Evolutionary conservation across 2,113 vertebrate species (phyloP).

Genomic region (Tyto alba): DNA sequence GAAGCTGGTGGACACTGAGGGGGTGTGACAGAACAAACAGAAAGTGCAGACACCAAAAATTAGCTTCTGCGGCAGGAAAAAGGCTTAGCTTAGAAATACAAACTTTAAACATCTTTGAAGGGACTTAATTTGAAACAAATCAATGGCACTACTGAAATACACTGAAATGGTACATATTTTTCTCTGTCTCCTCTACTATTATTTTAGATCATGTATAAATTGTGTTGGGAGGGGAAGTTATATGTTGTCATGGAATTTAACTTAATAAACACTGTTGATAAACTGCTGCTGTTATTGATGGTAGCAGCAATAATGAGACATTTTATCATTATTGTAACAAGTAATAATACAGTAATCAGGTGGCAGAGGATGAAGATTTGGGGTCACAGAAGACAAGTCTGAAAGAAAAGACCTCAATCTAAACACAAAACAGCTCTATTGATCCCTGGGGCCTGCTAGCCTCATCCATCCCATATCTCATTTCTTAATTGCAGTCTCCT

Average conservation of each 20-base stretch:
- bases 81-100: background rate
- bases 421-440: constrained; percentile 7
- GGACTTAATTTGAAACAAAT: background rate
- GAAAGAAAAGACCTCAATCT: constrained; percentile 39
- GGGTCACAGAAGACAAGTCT: constrained; percentile 19
- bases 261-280: constrained; percentile 28
- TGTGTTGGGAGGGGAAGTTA: background rate
- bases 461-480: background rate
- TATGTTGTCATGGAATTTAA: constrained; percentile 6
- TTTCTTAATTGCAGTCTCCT: constrained; percentile 1
- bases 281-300: constrained; percentile 9
- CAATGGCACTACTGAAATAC: background rate
- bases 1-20: background rate
- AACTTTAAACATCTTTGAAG: background rate
- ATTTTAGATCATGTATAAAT: background rate
- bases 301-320: constrained; percentile 4
- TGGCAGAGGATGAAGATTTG: background rate
- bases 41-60: background rate
- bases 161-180: background rate
- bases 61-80: background rate
- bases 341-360: constrained; percentile 35
- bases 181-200: background rate
- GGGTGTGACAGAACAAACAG: background rate
- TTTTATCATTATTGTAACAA: constrained; percentile 14
- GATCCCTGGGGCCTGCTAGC: background rate